Evolutionary conservation across 2,797 vertebrate genomes (phyloP).

Genomic region (Gobionotothen gibberifrons): DNA sequence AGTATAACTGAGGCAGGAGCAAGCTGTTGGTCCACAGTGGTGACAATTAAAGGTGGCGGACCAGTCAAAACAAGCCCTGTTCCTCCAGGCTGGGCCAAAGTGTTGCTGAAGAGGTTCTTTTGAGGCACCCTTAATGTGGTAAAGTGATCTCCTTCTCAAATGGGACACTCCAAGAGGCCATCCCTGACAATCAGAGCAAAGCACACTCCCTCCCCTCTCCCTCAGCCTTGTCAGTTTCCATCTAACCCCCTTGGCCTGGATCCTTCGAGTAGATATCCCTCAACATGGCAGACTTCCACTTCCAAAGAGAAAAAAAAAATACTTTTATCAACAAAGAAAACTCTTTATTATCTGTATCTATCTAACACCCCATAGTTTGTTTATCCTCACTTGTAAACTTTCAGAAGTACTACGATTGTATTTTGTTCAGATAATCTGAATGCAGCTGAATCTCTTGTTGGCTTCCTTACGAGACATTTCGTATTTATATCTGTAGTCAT

Average conservation of each 20-base stretch:
- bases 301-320: background rate
- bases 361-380: background rate
- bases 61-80: slow-evolving; percentile 86
- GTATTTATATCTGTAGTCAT: background rate
- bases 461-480: background rate
- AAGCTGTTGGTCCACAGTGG: slow-evolving; percentile 71
- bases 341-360: background rate
- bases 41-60: slow-evolving; percentile 86
- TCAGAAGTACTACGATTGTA: background rate
- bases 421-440: slow-evolving; percentile 19
- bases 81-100: slow-evolving; percentile 81
- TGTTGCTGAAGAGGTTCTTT: slow-evolving; percentile 86
- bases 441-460: slow-evolving; percentile 12
- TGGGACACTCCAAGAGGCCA: slow-evolving; percentile 86
- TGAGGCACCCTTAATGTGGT: slow-evolving; percentile 84
- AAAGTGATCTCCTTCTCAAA: slow-evolving; percentile 87
- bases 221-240: slow-evolving; percentile 56
- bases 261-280: slow-evolving; percentile 27
- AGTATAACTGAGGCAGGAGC: slow-evolving; percentile 57
- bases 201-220: slow-evolving; percentile 72
- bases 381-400: background rate
- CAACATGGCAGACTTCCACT: background rate
- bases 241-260: slow-evolving; percentile 46
- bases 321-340: background rate
- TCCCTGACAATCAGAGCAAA: slow-evolving; percentile 80